Evolutionary conservation across 2,888 invertebrate species (phyloP).

Genomic region (Drosophila subquinaria): DNA sequence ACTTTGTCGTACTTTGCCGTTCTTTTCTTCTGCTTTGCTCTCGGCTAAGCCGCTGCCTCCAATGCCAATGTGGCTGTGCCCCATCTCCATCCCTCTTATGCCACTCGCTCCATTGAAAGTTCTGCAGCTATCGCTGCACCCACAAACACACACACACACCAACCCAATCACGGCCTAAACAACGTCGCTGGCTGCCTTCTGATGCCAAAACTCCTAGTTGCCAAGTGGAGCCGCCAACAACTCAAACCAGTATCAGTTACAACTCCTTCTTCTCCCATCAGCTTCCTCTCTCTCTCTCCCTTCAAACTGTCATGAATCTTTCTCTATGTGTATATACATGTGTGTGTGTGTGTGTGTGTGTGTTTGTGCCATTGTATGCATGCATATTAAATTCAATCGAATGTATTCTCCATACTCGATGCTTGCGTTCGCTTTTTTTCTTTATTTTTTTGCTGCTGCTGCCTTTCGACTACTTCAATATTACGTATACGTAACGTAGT

Average conservation of each 20-base stretch:
- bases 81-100: neutral
- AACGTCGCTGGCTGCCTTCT: constrained; percentile 39
- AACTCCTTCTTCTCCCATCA: constrained; percentile 11
- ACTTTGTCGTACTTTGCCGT: constrained; percentile 41
- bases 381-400: constrained; percentile 85
- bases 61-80: constrained; percentile 20
- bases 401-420: constrained; percentile 81
- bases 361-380: constrained; percentile 77
- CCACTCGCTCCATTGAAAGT: constrained; percentile 8
- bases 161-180: constrained; percentile 54
- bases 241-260: constrained; percentile 24
- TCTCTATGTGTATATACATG: constrained; percentile 23
- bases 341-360: constrained; percentile 41
- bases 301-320: constrained; percentile 1
- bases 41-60: constrained; percentile 61
- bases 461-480: constrained; percentile 49
- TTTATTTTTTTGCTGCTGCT: constrained; percentile 13
- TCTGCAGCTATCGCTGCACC: constrained; percentile 48
- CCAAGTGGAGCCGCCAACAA: constrained; percentile 9
- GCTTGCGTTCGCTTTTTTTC: constrained; percentile 34
- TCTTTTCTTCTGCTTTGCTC: constrained; percentile 65
- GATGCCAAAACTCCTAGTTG: constrained; percentile 24
- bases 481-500: constrained; percentile 70
- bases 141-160: constrained; percentile 33
- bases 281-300: constrained; percentile 11